These are phyloP conservation scores for Florisuga fusca DNA, from an alignment of 2,797 vertebrate genomes.

Conservation along the genomic window DNA sequence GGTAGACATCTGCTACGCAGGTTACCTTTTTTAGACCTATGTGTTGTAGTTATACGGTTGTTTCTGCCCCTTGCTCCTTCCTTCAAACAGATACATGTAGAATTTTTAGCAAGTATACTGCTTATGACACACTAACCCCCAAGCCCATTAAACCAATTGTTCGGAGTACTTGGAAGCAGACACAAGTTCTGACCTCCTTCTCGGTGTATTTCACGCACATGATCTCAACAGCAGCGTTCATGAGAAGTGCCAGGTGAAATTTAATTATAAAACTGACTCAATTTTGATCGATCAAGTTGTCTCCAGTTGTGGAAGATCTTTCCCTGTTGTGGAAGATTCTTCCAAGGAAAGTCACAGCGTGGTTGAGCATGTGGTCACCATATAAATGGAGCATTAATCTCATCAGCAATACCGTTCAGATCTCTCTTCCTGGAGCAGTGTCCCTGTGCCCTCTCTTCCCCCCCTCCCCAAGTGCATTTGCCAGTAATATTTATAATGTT, in stretches of 20 bases:
- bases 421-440: not conserved
- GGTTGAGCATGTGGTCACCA: rapidly evolving
- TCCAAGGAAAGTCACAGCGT: not conserved
- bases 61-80: not conserved
- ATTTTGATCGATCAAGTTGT: not conserved
- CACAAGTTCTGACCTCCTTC: not conserved
- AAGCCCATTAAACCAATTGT: rapidly evolving
- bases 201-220: rapidly evolving
- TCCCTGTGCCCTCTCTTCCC: too few relatives aligned
- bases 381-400: not conserved
- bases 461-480: not conserved
- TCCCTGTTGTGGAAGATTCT: not conserved
- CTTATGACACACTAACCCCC: not conserved
- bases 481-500: not conserved
- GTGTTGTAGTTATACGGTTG: rapidly evolving
- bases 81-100: rapidly evolving
- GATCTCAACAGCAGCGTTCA: rapidly evolving
- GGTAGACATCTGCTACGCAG: too few relatives aligned
- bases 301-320: not conserved
- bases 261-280: rapidly evolving
- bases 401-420: not conserved
- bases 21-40: rapidly evolving
- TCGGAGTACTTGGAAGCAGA: not conserved
- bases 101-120: rapidly evolving
- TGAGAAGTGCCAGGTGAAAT: not conserved